These are phyloP conservation scores for Sapajus apella DNA, from an alignment of 2,113 vertebrate genomes.

Conservation along the genomic window DNA sequence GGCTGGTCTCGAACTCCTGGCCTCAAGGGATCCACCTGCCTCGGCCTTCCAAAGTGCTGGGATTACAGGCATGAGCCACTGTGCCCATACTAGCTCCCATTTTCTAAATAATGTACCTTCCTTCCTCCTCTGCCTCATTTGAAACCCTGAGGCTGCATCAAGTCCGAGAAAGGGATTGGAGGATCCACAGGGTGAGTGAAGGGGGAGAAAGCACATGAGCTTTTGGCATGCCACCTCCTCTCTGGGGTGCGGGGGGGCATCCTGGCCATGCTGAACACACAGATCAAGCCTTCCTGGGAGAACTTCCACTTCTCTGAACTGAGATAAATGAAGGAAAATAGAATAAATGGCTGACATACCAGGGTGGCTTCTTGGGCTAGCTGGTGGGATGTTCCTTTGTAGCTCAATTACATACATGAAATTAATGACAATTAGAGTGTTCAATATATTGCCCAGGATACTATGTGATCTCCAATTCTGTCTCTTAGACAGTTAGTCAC, in stretches of 20 bases:
- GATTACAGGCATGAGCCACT: too few relatives aligned
- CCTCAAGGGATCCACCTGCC: too few relatives aligned
- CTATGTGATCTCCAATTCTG: neutral
- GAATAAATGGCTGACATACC: neutral
- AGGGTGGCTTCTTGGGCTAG: neutral
- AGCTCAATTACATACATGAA: neutral
- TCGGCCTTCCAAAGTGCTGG: too few relatives aligned
- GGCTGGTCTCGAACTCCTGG: too few relatives aligned
- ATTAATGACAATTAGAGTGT: neutral
- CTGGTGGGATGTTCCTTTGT: neutral
- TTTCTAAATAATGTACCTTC: constrained; percentile 56
- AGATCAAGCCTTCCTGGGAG: neutral
- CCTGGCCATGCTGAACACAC: neutral
- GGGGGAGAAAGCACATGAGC: neutral
- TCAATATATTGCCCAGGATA: neutral
- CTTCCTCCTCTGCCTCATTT: neutral
- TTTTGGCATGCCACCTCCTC: neutral
- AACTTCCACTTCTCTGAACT: neutral
- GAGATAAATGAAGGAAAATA: neutral
- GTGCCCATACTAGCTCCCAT: neutral
- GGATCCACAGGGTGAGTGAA: neutral
- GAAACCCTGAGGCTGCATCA: constrained; percentile 49
- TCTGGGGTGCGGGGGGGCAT: neutral
- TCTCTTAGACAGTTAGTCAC: neutral
- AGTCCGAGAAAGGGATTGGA: neutral